Evolutionary conservation across 2,113 vertebrate genomes (phyloP), one percentile per base, ranked within the genome.

Genomic region (Podarcis cretensis): DNA sequence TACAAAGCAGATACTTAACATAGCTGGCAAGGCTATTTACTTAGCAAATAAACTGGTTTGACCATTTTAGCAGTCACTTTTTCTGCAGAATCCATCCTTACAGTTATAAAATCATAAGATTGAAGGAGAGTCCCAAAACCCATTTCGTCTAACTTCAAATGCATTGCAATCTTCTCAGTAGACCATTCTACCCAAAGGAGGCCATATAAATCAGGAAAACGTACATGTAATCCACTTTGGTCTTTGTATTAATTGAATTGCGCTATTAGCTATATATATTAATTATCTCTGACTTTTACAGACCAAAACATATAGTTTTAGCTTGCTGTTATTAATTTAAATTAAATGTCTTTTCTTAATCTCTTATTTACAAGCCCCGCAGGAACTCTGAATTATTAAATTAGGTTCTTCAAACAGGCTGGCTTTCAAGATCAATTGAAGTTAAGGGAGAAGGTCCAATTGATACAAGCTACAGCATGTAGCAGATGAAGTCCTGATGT

Each of bases 351-450:
- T 27, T 57, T 59, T 73, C 87, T 89, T 74, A 78, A 40, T 74
- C 0, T 77, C 87, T 93, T 93, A 16, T 65, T 85, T 92, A 12
- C 35, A 92, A 87, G 88, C 85, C 84, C 90, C 79, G 79, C 68
- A 89, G 89, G 63, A 18, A 74, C 77, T 94, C 87, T 74, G 54
- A 90, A 93, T 88, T 1, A 43, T 71, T 88, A 89, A 92, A 91
- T 87, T 59, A 83, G 25, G 76, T 92, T 93, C 32, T 27, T 90
- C 84, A 81, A 88, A 81, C 59, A 92, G 21, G 90, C 68, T 68
- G 87, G 87, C 0, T 71, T 89, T 71, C 27, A 27, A 89, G n/a
- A 79, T 1, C 85, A 86, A 59, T 40, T 57, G 25, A 30, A 87
- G 12, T 90, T 81, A 87, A 8, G 80, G 65, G 10, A 1, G 9